A percentile compares a stretch with the other conserved stretches of the same genome.
phyloP scores from a whole-genome alignment of 2,888 invertebrate species.

The Halictus quadricinctus region DNA sequence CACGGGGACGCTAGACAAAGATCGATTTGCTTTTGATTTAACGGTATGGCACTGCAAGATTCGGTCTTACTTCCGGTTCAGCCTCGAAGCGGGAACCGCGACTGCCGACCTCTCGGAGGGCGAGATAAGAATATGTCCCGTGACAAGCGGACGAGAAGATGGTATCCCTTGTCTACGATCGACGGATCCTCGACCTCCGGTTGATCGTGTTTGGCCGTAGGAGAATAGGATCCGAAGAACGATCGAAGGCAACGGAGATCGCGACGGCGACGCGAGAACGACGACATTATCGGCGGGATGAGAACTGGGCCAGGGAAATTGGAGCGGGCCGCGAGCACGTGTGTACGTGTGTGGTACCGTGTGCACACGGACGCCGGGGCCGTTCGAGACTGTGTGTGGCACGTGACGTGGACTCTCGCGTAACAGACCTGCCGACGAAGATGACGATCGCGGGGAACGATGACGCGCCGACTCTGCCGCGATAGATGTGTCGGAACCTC shows the following conservation, averaged over 20 bases:
- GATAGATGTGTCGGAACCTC: slow-evolving; percentile 78
- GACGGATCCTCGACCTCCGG: neutral
- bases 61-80: neutral
- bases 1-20: neutral
- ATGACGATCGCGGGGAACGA: slow-evolving; percentile 53
- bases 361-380: neutral
- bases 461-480: slow-evolving; percentile 47
- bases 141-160: neutral
- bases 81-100: neutral
- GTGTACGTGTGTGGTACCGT: neutral
- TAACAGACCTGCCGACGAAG: slow-evolving; percentile 26
- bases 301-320: slow-evolving; percentile 15
- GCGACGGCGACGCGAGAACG: slow-evolving; percentile 1
- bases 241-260: slow-evolving; percentile 22
- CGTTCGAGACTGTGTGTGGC: neutral
- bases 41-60: slow-evolving; percentile 14
- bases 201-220: neutral
- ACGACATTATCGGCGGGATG: neutral
- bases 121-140: neutral
- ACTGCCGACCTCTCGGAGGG: neutral
- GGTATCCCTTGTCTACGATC: neutral
- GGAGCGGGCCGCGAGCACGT: neutral
- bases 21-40: slow-evolving; percentile 17
- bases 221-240: neutral
- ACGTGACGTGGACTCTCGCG: slow-evolving; percentile 9